These are phyloP conservation scores for Falco novaeseelandiae DNA, from an alignment of 2,797 vertebrate species.

Conservation along the genomic window DNA sequence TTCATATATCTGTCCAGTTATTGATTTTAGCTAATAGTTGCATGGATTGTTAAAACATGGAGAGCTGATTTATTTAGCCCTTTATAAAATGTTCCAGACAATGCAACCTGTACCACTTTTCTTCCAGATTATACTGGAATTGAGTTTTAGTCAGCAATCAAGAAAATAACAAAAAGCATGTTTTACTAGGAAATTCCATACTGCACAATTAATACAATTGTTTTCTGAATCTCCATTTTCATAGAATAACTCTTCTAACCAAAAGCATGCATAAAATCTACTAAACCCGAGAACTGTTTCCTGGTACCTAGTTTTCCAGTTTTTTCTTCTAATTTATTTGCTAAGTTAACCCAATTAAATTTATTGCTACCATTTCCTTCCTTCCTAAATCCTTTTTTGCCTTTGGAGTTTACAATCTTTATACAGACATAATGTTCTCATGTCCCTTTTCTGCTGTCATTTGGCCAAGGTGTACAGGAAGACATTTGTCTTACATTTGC, in stretches of 20 bases:
- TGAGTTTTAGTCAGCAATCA: background rate
- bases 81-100: conserved; percentile 12
- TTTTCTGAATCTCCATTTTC: background rate
- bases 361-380: background rate
- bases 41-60: background rate
- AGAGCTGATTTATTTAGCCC: conserved; percentile 8
- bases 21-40: conserved; percentile 52
- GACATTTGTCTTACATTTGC: background rate
- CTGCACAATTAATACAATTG: background rate
- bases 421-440: background rate
- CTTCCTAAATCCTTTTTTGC: background rate
- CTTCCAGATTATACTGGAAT: background rate
- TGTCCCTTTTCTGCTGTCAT: background rate
- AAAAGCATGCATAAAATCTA: background rate
- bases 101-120: background rate
- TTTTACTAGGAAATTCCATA: background rate
- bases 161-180: background rate
- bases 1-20: conserved; percentile 17
- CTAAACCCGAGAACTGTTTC: background rate
- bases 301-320: background rate
- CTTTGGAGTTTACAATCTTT: background rate
- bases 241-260: background rate
- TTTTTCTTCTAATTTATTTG: background rate
- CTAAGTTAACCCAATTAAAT: background rate
- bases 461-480: background rate